Percentiles rank a stretch among this genome's conserved stretches.
These are phyloP conservation scores for Burhinus bistriatus DNA, from an alignment of 2,113 vertebrate species.

Conservation along the genomic window DNA sequence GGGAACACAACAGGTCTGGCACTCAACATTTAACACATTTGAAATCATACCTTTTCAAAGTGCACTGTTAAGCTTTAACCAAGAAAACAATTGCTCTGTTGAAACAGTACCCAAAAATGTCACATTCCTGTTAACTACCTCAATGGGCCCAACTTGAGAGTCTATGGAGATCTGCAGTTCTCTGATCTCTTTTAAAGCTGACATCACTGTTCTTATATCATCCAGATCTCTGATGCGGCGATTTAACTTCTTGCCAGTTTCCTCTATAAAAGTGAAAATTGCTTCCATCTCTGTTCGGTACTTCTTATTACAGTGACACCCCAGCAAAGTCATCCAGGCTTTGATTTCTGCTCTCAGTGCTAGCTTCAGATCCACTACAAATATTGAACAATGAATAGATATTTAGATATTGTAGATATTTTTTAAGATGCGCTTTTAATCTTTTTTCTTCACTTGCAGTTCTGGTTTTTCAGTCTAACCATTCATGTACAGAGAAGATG, in stretches of 20 bases:
- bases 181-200: conserved; percentile 87
- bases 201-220: conserved; percentile 91
- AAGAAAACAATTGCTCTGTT: background rate
- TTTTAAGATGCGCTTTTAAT: background rate
- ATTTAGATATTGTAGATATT: background rate
- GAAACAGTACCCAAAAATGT: background rate
- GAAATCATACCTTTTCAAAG: background rate
- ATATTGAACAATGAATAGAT: background rate
- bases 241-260: conserved; percentile 89
- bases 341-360: conserved; percentile 87
- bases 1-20: background rate
- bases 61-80: background rate
- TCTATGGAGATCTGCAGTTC: conserved; percentile 87
- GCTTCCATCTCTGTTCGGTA: conserved; percentile 89
- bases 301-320: conserved; percentile 86
- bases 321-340: conserved; percentile 87
- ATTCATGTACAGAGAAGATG: background rate
- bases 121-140: conserved; percentile 76
- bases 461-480: background rate
- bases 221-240: conserved; percentile 88
- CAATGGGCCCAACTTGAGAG: conserved; percentile 88
- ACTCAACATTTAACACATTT: background rate
- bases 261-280: conserved; percentile 87
- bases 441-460: background rate
- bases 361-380: conserved; percentile 86